Base-by-base conservation (phyloP, 2,888 invertebrate genomes). In the Eupithecia subfuscata region DNA sequence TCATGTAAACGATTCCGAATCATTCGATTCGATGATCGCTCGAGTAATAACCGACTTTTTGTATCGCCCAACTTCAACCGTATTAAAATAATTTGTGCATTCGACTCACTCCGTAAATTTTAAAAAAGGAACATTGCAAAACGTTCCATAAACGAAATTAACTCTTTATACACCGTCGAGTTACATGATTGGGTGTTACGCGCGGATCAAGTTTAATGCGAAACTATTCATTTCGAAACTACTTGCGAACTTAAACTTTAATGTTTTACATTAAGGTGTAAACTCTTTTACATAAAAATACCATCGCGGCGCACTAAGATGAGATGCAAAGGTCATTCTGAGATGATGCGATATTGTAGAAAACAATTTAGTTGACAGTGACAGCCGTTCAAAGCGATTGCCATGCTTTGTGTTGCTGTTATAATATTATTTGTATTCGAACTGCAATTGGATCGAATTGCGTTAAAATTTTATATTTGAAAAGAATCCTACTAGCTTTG, bases 361-460 rank as follows among this genome's bases (percentile, higher is more conserved):
- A 68, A 82, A 82, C 82, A 82, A 83, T 83, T 83, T 80, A 83
- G 83, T 77, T 84, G 87, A 87, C 87, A 86, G 82, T 87, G 85
- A 75, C 76, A 74, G 69, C 71, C 86, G 85, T 76, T 81, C 79
- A 84, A 84, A 85, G 79, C 79, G 78, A 79, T 79, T 74, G 68
- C 48, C 56, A 72, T 82, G 81, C 81, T 78, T 78, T 74, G 82
- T 82, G 81, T 81, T 82, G 82, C 80, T 79, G 48, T 64, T 12
- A 60, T 64, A 25, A 60, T 25, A 40, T 48, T 63, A 64, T 64
- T 63, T 16, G 52, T 48, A 30, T 22, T 52, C 43, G 16, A 68
- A 69, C 30, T 34, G 37, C 60, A 63, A 67, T 67, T 25, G 22
- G 56, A 22, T 56, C 12, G 4, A 12, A 25, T 14, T 12, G 25